Percentiles rank a stretch among this genome's conserved stretches.
Conservation (phyloP, 2,888 invertebrate species). For the Periphyllus acericola region DNA sequence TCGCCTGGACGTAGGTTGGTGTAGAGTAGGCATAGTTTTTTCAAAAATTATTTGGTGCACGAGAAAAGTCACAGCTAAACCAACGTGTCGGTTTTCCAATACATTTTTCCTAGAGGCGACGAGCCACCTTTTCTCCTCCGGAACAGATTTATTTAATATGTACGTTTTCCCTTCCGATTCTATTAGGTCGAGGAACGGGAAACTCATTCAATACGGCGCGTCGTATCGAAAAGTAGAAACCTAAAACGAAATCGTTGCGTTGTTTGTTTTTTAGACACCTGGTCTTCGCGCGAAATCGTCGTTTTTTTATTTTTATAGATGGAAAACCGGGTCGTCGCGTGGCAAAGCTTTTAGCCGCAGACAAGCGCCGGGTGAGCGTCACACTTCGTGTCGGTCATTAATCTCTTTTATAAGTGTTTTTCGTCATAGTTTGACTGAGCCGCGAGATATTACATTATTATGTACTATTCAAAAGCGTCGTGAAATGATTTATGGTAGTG, state of each 20-base stretch:
- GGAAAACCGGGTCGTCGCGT: too few species aligned
- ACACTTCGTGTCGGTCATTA: background rate
- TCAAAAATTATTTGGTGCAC: background rate
- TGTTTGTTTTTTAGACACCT: background rate
- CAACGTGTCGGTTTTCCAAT: background rate
- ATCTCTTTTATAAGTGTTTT: conserved; percentile 8
- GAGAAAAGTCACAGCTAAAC: background rate
- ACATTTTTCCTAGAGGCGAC: background rate
- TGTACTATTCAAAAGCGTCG: background rate
- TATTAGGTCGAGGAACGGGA: background rate
- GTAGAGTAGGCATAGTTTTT: background rate
- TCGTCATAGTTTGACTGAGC: conserved; percentile 14
- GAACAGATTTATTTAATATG: background rate
- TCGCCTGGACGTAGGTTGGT: background rate
- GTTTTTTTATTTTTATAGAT: too few species aligned
- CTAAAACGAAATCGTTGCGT: background rate
- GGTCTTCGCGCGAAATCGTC: background rate
- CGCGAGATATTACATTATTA: background rate
- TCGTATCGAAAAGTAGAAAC: background rate
- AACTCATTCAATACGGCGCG: background rate
- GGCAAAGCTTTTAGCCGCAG: background rate
- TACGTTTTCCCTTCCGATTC: background rate
- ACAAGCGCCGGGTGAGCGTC: background rate
- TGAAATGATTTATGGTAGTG: conserved; percentile 8
- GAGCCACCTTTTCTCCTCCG: background rate